Percentiles rank a stretch among this genome's conserved stretches.
Conservation (phyloP, 1,140 invertebrate species). For the Papilio helenus region DNA sequence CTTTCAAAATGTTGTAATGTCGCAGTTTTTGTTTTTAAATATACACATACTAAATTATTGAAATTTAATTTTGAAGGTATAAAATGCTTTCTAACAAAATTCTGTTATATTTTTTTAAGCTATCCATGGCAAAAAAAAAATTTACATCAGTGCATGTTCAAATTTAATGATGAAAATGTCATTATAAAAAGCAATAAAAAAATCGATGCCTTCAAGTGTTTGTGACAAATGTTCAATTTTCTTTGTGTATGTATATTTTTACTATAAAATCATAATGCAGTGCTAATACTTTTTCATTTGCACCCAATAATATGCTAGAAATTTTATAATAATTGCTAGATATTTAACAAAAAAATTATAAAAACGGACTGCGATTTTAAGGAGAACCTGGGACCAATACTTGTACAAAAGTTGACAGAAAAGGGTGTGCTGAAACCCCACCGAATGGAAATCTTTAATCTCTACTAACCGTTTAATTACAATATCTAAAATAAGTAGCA, state of each 20-base stretch:
- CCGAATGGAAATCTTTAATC: too few relatives aligned
- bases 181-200: constrained; percentile 37
- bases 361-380: too few relatives aligned
- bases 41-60: constrained; percentile 33
- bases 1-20: constrained; percentile 30
- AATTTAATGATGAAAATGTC: background rate
- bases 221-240: constrained; percentile 78
- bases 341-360: too few relatives aligned
- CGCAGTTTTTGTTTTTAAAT: constrained; percentile 33
- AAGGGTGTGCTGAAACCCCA: too few relatives aligned
- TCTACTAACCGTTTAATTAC: too few relatives aligned
- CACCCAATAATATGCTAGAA: background rate
- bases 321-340: too few relatives aligned
- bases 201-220: constrained; percentile 60
- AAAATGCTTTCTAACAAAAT: constrained; percentile 18
- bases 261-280: constrained; percentile 81
- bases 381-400: too few relatives aligned
- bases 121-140: background rate
- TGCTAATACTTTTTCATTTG: constrained; percentile 74
- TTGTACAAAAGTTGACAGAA: too few relatives aligned
- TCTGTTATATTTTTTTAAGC: background rate
- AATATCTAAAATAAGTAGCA: too few relatives aligned
- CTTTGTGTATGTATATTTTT: constrained; percentile 81
- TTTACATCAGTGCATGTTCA: constrained; percentile 5
- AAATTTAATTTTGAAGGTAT: constrained; percentile 24